These are phyloP conservation scores for Zygothrica quintamaculata DNA, from an alignment of 2,888 invertebrate genomes.

Conservation along the genomic window DNA sequence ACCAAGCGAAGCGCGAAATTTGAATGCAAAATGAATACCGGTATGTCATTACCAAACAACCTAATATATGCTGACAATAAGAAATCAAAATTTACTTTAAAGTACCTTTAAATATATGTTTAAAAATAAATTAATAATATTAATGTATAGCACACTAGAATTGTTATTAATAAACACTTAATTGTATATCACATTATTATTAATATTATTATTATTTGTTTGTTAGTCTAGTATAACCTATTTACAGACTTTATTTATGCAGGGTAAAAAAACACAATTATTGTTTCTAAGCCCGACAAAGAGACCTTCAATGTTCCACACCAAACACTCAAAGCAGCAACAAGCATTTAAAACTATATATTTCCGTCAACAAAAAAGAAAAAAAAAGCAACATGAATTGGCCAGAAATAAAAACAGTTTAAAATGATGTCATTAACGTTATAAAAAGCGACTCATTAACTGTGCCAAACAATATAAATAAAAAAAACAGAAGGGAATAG, in stretches of 20 bases:
- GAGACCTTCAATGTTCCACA: slow-evolving; percentile 19
- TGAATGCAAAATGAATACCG: too few relatives aligned
- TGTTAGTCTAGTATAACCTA: too few relatives aligned
- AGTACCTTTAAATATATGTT: too few relatives aligned
- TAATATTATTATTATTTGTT: too few relatives aligned
- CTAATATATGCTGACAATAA: neutral
- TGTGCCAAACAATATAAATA: slow-evolving; percentile 17
- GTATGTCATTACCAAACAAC: too few relatives aligned
- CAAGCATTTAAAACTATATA: slow-evolving; percentile 16
- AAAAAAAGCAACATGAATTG: slow-evolving; percentile 2
- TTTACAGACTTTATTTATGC: neutral
- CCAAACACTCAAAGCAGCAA: slow-evolving; percentile 5
- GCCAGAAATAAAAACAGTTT: slow-evolving; percentile 16
- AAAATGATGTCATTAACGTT: slow-evolving; percentile 52
- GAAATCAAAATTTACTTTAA: neutral
- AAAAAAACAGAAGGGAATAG: slow-evolving; percentile 8
- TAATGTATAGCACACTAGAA: too few relatives aligned
- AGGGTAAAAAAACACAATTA: slow-evolving; percentile 4
- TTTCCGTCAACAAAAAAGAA: slow-evolving; percentile 22
- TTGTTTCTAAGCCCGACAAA: neutral
- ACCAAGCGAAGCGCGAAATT: too few relatives aligned
- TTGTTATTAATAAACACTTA: too few relatives aligned
- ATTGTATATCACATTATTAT: too few relatives aligned
- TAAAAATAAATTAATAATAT: too few relatives aligned
- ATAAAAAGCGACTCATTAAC: slow-evolving; percentile 29